Evolutionary conservation across 2,113 vertebrate species (phyloP).

Genomic region (Gyps fulvus): DNA sequence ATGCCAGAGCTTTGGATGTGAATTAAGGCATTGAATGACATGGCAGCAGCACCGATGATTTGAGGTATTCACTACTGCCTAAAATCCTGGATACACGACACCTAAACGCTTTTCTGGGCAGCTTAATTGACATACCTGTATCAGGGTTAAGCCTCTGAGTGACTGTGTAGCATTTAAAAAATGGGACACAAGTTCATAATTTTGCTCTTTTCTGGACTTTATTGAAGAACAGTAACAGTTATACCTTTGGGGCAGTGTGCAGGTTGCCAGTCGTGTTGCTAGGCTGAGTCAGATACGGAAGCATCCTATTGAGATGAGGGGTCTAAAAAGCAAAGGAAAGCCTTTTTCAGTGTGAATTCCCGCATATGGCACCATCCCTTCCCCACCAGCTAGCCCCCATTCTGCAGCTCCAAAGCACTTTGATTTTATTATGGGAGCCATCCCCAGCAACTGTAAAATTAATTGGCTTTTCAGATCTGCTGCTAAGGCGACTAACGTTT

Average conservation of each 20-base stretch:
- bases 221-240: background rate
- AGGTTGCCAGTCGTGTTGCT: rapidly evolving
- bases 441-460: background rate
- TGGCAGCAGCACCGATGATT: background rate
- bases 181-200: background rate
- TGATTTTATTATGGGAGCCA: background rate
- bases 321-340: slow-evolving; percentile 34
- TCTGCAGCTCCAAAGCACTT: background rate
- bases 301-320: background rate
- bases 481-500: background rate
- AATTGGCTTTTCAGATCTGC: background rate
- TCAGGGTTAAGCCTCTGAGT: background rate
- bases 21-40: background rate
- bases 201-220: background rate
- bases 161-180: background rate
- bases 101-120: background rate
- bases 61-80: background rate
- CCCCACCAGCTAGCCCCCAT: background rate
- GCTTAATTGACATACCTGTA: background rate
- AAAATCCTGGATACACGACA: background rate
- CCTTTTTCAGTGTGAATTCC: background rate
- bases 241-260: background rate
- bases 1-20: background rate
- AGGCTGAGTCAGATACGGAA: background rate
- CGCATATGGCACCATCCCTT: background rate